These are phyloP conservation scores for Irena cyanogastra DNA, from an alignment of 2,113 vertebrate genomes.

Conservation along the genomic window DNA sequence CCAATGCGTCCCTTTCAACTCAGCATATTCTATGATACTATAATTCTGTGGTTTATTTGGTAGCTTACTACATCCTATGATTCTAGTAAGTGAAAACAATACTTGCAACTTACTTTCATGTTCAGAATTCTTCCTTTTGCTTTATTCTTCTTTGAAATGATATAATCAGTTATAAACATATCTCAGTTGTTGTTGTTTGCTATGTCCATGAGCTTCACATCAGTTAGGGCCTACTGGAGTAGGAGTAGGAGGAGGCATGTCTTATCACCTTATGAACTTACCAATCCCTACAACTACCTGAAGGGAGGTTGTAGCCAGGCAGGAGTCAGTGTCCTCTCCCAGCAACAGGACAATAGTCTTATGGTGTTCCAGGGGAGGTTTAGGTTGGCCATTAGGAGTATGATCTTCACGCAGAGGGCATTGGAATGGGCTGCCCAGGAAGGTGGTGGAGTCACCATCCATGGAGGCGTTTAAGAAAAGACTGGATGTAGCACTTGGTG, in stretches of 20 bases:
- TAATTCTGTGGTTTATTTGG: neutral
- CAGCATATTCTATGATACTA: accelerated
- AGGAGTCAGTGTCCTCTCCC: neutral
- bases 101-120: neutral
- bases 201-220: neutral
- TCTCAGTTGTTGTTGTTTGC: neutral
- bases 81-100: neutral
- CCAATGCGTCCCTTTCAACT: neutral
- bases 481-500: neutral
- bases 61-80: neutral
- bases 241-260: neutral
- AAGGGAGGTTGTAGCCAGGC: neutral
- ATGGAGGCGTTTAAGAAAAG: neutral
- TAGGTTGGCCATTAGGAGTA: neutral
- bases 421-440: neutral
- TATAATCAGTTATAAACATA: neutral
- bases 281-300: neutral
- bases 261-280: neutral
- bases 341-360: neutral
- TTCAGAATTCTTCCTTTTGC: neutral
- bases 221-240: neutral
- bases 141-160: neutral
- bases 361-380: neutral
- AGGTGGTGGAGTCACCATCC: neutral
- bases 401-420: neutral